Percentiles rank a stretch among this genome's conserved stretches.
Conservation (phyloP, 2,888 invertebrate genomes). For the Dione juno region DNA sequence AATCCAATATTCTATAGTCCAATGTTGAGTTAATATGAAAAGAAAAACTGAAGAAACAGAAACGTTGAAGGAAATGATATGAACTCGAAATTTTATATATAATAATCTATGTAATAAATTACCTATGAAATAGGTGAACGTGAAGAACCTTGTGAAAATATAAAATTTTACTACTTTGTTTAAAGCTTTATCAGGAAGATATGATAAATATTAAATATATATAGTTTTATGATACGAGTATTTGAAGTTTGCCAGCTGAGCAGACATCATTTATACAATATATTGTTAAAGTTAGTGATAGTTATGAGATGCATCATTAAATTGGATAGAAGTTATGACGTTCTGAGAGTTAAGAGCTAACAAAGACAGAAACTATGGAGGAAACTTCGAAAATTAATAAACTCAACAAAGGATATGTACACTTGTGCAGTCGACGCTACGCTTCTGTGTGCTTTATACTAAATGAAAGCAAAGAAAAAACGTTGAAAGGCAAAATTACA, state of each 20-base stretch:
- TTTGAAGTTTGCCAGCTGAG: background rate
- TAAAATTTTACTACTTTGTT: background rate
- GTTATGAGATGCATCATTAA: conserved; percentile 11
- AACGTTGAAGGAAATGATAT: too few relatives aligned
- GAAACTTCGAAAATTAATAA: conserved; percentile 44
- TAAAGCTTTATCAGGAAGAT: background rate
- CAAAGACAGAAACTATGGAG: conserved; percentile 31
- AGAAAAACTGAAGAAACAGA: too few relatives aligned
- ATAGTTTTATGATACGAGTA: background rate
- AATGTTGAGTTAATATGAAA: background rate
- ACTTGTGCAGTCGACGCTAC: conserved; percentile 48
- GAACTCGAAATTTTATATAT: too few relatives aligned
- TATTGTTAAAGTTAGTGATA: background rate
- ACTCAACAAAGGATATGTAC: conserved; percentile 52
- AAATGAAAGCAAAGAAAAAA: conserved; percentile 16
- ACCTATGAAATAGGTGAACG: too few relatives aligned
- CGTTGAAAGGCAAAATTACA: conserved; percentile 24
- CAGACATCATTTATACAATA: background rate
- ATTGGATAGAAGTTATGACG: conserved; percentile 18
- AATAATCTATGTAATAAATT: too few relatives aligned
- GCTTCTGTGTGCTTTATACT: conserved; percentile 29
- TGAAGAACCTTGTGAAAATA: background rate
- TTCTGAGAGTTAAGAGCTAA: conserved; percentile 33
- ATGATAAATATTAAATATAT: conserved; percentile 1
- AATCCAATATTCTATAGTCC: background rate